These are phyloP conservation scores for Dicrurus megarhynchus DNA, from an alignment of 2,113 vertebrate species.

Conservation along the genomic window DNA sequence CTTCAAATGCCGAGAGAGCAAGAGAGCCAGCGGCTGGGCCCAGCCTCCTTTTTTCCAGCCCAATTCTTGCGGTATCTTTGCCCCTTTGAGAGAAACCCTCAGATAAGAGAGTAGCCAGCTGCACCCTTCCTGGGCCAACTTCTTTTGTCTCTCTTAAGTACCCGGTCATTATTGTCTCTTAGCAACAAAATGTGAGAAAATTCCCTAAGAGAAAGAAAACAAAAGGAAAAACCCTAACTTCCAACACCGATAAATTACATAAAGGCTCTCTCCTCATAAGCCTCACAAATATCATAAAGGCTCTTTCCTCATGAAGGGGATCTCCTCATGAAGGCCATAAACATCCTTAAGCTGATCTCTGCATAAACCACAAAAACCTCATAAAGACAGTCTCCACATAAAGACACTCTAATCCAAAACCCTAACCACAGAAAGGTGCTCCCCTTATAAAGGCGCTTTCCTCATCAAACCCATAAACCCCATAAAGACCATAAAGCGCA, in stretches of 20 bases:
- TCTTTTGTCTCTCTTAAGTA: not conserved
- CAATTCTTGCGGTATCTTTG: accelerated
- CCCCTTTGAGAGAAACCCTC: not conserved
- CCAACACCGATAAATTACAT: not conserved
- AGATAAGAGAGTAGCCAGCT: too few species aligned
- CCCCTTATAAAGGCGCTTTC: not conserved
- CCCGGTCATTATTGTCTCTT: not conserved
- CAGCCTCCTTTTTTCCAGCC: not conserved
- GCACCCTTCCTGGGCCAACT: not conserved
- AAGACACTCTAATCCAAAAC: not conserved
- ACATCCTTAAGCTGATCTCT: not conserved
- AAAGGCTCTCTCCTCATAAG: not conserved
- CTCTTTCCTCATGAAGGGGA: not conserved
- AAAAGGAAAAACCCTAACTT: not conserved
- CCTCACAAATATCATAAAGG: not conserved
- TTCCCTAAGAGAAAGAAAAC: not conserved
- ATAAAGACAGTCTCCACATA: not conserved
- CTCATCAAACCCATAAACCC: not conserved
- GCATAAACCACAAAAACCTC: not conserved
- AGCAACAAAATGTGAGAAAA: not conserved
- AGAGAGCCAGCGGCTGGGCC: not conserved
- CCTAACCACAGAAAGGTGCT: not conserved
- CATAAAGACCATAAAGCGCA: not conserved
- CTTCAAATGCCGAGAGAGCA: not conserved
- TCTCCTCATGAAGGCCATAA: not conserved